phyloP scores from a whole-genome alignment of 2,797 vertebrate species.

The Nasua narica region DNA sequence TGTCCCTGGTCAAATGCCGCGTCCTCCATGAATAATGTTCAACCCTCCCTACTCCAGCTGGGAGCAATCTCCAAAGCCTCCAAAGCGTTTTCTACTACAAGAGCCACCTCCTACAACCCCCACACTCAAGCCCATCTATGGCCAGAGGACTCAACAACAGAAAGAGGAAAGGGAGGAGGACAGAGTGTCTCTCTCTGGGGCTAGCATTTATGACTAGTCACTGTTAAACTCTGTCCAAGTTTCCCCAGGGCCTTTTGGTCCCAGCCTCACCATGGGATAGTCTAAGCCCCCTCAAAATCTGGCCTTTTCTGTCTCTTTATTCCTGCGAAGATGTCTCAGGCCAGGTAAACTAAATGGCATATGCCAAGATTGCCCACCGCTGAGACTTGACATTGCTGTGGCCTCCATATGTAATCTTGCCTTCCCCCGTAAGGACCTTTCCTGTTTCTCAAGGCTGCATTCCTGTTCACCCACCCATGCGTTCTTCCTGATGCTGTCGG shows the following conservation, averaged over 20 bases:
- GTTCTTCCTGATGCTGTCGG: background rate
- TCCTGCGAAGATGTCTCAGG: background rate
- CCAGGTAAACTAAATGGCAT: background rate
- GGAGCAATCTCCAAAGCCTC: background rate
- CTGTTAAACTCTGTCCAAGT: background rate
- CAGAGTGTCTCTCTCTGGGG: background rate
- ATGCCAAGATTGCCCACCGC: background rate
- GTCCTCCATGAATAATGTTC: background rate
- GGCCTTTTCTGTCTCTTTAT: background rate
- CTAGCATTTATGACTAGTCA: background rate
- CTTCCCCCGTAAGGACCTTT: background rate
- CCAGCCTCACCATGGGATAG: background rate
- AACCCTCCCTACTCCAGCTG: background rate
- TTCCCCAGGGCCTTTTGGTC: background rate
- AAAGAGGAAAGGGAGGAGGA: fast-evolving
- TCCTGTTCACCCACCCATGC: background rate
- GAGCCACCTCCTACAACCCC: background rate
- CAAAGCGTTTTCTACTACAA: background rate
- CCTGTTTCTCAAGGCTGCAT: background rate
- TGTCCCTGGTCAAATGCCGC: background rate
- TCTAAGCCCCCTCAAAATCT: background rate
- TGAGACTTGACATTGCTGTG: background rate
- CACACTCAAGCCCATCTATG: background rate
- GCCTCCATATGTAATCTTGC: background rate
- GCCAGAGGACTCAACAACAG: background rate